Evolutionary conservation across 2,113 vertebrate species (phyloP).

Genomic region (Phyllostomus discolor): DNA sequence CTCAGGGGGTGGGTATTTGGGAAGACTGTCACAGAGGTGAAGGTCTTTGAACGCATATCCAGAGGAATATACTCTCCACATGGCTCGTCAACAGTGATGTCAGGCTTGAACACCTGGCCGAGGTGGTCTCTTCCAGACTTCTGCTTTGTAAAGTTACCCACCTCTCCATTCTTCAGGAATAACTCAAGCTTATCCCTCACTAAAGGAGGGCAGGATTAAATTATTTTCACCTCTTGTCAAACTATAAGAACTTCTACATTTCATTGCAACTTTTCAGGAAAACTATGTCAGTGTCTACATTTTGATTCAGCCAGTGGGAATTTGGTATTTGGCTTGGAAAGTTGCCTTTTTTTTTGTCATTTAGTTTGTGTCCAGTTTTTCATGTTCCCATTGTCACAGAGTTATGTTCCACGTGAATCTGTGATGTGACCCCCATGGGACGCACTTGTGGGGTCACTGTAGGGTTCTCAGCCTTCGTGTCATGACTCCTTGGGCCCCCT

Average conservation of each 20-base stretch:
- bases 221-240: background rate
- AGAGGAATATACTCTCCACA: background rate
- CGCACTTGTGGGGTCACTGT: background rate
- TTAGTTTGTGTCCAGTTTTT: background rate
- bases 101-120: background rate
- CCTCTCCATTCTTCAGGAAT: background rate
- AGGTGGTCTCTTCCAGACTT: background rate
- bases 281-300: accelerated
- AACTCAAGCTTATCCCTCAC: background rate
- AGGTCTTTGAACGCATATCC: too few relatives aligned
- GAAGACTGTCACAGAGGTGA: background rate
- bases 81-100: background rate
- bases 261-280: background rate
- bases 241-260: background rate
- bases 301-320: background rate
- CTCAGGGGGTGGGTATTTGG: background rate
- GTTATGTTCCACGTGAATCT: background rate
- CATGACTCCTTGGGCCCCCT: accelerated
- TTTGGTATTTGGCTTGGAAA: background rate
- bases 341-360: background rate
- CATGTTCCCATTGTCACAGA: background rate
- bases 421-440: accelerated
- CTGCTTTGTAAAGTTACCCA: background rate
- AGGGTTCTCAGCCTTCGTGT: background rate
- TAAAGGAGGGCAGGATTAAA: background rate